Evolutionary conservation across 1,140 invertebrate genomes (phyloP).

Genomic region (Asobara japonica): DNA sequence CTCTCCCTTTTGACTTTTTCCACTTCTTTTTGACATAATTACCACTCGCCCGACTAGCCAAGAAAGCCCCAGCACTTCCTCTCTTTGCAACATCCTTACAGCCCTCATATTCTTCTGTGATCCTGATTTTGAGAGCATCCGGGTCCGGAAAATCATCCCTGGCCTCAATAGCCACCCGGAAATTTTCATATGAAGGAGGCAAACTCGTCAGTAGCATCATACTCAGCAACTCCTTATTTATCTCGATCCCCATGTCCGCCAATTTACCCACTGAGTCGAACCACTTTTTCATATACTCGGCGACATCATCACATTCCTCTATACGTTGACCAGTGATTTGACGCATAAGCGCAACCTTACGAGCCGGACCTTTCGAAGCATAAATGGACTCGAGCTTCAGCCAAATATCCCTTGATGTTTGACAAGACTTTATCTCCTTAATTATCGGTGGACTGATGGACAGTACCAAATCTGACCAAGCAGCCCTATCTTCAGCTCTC

Average conservation of each 20-base stretch:
- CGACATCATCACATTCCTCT: conserved; percentile 36
- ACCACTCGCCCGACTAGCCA: not conserved
- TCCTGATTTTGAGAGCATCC: conserved; percentile 8
- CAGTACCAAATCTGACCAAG: not conserved
- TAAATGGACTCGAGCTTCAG: not conserved
- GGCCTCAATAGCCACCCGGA: not conserved
- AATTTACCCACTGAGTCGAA: conserved; percentile 41
- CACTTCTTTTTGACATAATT: not conserved
- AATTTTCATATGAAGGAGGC: not conserved
- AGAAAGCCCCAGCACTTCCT: not conserved
- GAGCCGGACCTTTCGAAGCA: not conserved
- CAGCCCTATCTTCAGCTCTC: not conserved
- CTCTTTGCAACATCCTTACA: not conserved
- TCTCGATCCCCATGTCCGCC: not conserved
- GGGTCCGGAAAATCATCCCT: conserved; percentile 14
- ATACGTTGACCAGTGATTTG: conserved; percentile 39
- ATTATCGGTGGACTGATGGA: not conserved
- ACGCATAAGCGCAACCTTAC: conserved; percentile 10
- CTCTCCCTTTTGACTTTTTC: not conserved
- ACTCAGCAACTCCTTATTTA: not conserved
- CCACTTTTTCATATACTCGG: conserved; percentile 40
- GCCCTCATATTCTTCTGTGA: not conserved
- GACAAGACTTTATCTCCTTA: not conserved
- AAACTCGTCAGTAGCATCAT: conserved; percentile 9
- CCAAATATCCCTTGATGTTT: not conserved